Evolutionary conservation across 2,113 vertebrate species (phyloP).

Genomic region (Sceloporus tristichus): DNA sequence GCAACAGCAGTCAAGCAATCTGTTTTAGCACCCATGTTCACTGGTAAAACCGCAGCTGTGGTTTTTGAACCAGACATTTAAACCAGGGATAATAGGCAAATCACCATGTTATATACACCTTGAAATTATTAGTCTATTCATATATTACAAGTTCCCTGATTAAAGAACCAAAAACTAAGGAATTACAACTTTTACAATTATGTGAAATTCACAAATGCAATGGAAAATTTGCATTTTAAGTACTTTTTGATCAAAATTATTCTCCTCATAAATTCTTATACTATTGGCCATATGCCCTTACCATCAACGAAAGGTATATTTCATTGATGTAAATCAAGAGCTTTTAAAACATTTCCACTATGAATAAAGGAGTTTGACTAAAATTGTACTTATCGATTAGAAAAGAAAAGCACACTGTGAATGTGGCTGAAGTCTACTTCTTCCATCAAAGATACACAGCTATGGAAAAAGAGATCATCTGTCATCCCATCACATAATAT

Average conservation of each 20-base stretch:
- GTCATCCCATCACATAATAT: not conserved
- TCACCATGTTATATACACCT: not conserved
- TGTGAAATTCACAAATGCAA: not conserved
- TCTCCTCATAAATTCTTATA: not conserved
- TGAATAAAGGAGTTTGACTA: not conserved
- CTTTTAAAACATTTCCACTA: not conserved
- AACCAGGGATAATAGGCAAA: no score
- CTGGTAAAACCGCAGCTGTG: no score
- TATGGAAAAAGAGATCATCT: not conserved
- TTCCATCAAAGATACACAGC: not conserved
- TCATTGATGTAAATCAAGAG: not conserved
- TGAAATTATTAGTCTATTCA: not conserved
- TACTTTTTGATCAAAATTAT: not conserved
- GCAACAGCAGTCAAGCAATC: no score
- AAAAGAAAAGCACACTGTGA: not conserved
- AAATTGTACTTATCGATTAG: not conserved
- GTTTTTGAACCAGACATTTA: no score
- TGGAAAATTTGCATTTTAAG: not conserved
- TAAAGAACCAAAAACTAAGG: not conserved
- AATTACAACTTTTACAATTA: not conserved
- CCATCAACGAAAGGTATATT: not conserved
- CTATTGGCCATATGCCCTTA: not conserved
- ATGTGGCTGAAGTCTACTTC: not conserved
- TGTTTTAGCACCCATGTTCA: no score
- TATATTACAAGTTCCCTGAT: not conserved